A percentile compares a stretch with the other conserved stretches of the same genome.
phyloP scores from a whole-genome alignment of 2,888 invertebrate genomes.

The Meliscaeva auricollis region DNA sequence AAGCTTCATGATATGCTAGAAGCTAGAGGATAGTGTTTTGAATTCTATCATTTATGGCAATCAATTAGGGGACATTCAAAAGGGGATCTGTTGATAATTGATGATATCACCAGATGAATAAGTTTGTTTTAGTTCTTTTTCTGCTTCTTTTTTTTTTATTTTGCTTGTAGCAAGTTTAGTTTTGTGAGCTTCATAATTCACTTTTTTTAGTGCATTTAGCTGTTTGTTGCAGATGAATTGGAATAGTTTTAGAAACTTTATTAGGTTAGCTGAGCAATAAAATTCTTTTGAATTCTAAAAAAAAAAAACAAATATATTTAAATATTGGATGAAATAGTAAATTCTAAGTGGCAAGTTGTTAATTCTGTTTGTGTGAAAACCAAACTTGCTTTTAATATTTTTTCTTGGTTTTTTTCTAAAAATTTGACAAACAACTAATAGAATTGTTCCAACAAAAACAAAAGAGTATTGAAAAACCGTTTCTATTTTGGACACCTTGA shows the following conservation, averaged over 20 bases:
- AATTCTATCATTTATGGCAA: slow-evolving; percentile 37
- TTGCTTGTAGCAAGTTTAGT: too few species aligned
- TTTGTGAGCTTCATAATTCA: slow-evolving; percentile 1
- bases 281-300: too few species aligned
- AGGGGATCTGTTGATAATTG: slow-evolving; percentile 13
- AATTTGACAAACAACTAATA: too few species aligned
- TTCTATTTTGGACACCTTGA: neutral
- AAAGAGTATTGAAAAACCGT: too few species aligned
- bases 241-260: slow-evolving; percentile 7
- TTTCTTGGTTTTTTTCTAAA: too few species aligned
- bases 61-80: slow-evolving; percentile 13
- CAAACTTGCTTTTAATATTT: too few species aligned
- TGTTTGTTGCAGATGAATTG: neutral
- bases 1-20: neutral
- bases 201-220: slow-evolving; percentile 2
- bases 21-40: slow-evolving; percentile 11
- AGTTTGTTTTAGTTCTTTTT: neutral
- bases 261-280: neutral
- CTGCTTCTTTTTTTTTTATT: too few species aligned
- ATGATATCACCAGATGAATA: slow-evolving; percentile 1
- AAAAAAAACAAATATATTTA: too few species aligned
- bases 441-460: too few species aligned
- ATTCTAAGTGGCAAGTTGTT: too few species aligned
- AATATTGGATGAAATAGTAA: too few species aligned
- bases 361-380: too few species aligned